Base-by-base conservation (phyloP, 92 coral and sea anemone species). In the Zoanthus solanderi region DNA sequence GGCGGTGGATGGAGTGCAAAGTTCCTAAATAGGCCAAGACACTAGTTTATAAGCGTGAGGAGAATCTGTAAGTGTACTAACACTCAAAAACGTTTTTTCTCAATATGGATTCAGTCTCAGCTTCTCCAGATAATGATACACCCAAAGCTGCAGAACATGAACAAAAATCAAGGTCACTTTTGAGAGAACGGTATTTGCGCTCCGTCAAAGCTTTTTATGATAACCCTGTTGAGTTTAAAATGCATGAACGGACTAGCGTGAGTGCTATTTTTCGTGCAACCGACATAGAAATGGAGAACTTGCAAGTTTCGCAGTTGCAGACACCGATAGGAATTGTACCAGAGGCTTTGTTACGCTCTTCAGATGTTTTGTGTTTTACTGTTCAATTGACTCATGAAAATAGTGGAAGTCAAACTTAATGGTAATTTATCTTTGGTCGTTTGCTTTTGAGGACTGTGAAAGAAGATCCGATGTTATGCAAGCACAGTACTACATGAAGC, bases 251-350 rank as follows among this genome's bases (percentile, higher is more conserved):
- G 73, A 96, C 99, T 54, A 71, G 71, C 6, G 94, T 96, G 60
- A 34, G 76, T n/a, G 99, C 94, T 18, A 50, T 94, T 18, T 96
- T 96, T 63, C 93, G 95, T 60, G 98, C 94, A 16, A 95, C 99
- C 9, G 98, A 96, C 81, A 96, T 96, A 31, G 90, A 96, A 66
- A 88, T 92, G 76, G 98, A 95, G 78, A 90, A 81, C 48, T 83
- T 95, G 78, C 92, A 87, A 71, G 98, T 97, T 28, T 97, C 99
- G 31, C 93, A 94, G 72, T 90, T 97, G 68, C 93, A 92, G 48
- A 94, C 99, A 29, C 99, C 99, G 23, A 95, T 95, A 81, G 99
- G 99, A 3, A 89, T 96, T 30, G 56, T 95, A 74, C 94, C 93
- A 11, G 97, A 97, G 73, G 99, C 99, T 1, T 54, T 92, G 73